Conservation (phyloP, 2,888 invertebrate species). For the Pedicia rivosa region DNA sequence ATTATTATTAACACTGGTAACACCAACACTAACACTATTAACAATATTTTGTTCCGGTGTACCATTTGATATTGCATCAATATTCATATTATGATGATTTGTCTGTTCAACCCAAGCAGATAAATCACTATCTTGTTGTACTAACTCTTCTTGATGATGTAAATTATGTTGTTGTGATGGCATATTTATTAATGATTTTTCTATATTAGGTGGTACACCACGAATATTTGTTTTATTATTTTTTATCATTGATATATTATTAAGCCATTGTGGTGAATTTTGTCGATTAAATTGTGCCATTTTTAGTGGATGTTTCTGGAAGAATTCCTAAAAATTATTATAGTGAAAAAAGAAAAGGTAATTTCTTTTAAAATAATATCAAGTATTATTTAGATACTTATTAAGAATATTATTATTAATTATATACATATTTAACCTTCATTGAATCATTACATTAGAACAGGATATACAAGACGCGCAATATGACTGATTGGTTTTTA, state of each 20-base stretch:
- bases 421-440: background rate
- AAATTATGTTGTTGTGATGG: constrained; percentile 30
- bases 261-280: constrained; percentile 66
- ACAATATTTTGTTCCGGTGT: constrained; percentile 1
- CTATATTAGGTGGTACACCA: constrained; percentile 17
- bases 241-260: constrained; percentile 60
- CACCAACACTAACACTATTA: background rate
- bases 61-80: constrained; percentile 16
- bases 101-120: constrained; percentile 35
- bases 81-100: constrained; percentile 14
- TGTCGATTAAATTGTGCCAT: constrained; percentile 74
- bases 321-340: constrained; percentile 26
- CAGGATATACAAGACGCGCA: too few relatives aligned
- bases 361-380: too few relatives aligned
- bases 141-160: constrained; percentile 31
- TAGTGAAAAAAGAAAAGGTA: too few relatives aligned
- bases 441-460: constrained; percentile 20
- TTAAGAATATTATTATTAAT: constrained; percentile 4
- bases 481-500: too few relatives aligned
- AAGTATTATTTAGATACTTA: constrained; percentile 1
- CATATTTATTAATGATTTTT: constrained; percentile 32
- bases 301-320: constrained; percentile 80
- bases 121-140: constrained; percentile 27
- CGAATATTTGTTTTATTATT: constrained; percentile 38
- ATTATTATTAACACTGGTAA: background rate